Base-by-base conservation (phyloP, 2,113 vertebrate species). In the Erythrolamprus reginae region DNA sequence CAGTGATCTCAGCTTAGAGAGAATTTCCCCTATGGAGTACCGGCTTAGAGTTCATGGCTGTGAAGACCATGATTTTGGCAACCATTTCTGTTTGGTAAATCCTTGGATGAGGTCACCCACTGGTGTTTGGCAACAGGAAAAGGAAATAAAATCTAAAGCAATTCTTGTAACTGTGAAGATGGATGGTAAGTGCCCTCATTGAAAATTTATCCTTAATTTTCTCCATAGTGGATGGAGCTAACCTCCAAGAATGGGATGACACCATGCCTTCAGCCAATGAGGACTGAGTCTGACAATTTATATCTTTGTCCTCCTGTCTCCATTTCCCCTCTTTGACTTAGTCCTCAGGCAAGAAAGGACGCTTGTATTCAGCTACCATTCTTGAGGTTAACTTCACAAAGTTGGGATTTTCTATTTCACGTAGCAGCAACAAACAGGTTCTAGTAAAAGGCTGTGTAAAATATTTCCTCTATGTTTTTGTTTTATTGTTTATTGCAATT, bases 121-220 rank as follows among this genome's bases (percentile, higher is more conserved):
- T 0, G 98, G 98, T 0, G 93, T 95, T 58, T 99, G 99, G 99
- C 98, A 97, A 88, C 96, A 96, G 89, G 97, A 98, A 38, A 95
- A 92, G 0, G 97, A 98, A 92, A 93, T 98, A 94, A 97, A 92
- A 85, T 98, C 99, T 38, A 94, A 96, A 3, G 95, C 96, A 65
- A 65, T 99, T 94, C 98, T 99, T 82, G 94, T 99, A 0, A 98
- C 97, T 0, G 98, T 99, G 93, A 98, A 97, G 91, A 98, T 99
- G 94, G 98, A 98, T 55, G 97, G 99, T 99, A 94, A 98, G 98
- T 86, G 77, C 12, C 3, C 33, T 77, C 65, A 77, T 1, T 42
- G 70, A 77, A 77, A 77, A 77, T 77, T 12, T 47, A 84, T 84
- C 24, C 52, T 85, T 48, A 50, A 26, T 21, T 90, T 12, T 24